Evolutionary conservation across 2,113 vertebrate genomes (phyloP).

Genomic region (Calidris pugnax): DNA sequence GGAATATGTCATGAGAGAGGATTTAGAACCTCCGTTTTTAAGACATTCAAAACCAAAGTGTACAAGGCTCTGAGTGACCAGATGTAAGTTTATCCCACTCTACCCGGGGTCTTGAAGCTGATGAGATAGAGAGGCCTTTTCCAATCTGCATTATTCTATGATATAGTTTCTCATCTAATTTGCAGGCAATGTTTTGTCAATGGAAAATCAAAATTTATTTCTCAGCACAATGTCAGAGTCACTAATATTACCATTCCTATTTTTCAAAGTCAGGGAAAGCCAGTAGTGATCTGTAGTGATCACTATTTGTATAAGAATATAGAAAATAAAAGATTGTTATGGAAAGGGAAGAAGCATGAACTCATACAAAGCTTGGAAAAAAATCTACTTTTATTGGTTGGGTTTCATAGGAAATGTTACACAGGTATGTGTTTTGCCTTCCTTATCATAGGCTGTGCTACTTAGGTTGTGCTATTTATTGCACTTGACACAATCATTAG

Average conservation of each 20-base stretch:
- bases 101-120: background rate
- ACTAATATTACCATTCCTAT: background rate
- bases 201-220: background rate
- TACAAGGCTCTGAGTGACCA: background rate
- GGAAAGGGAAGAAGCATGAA: background rate
- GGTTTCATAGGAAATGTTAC: background rate
- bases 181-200: background rate
- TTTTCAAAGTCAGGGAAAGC: background rate
- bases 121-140: background rate
- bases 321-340: background rate
- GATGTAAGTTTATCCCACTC: background rate
- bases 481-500: background rate
- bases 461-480: background rate
- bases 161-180: background rate
- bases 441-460: background rate
- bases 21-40: background rate
- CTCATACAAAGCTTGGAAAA: background rate
- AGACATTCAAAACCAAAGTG: background rate
- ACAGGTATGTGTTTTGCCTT: background rate
- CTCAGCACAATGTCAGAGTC: background rate
- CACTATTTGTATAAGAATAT: background rate
- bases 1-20: background rate
- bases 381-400: background rate
- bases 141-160: background rate
- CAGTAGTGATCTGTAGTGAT: background rate